Conservation (phyloP, 2,888 invertebrate genomes). For the Ornithoptera alexandrae region DNA sequence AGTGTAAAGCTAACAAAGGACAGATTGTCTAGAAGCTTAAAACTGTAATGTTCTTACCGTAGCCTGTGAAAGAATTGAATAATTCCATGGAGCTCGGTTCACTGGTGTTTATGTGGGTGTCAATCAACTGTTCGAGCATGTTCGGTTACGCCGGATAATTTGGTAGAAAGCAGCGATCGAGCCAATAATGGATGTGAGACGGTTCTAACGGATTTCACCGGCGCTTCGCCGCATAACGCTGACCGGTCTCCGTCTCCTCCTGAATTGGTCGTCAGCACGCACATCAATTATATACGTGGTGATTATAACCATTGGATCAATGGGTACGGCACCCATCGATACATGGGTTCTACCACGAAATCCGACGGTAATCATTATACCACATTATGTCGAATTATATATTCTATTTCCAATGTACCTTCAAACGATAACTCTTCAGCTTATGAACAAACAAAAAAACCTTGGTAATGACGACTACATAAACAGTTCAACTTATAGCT, state of each 20-base stretch:
- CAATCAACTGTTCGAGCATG: conserved; percentile 42
- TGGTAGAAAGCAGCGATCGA: conserved; percentile 51
- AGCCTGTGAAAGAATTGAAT: not conserved
- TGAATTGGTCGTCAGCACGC: conserved; percentile 52
- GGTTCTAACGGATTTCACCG: conserved; percentile 57
- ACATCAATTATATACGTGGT: conserved; percentile 12
- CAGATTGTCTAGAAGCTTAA: too few species aligned
- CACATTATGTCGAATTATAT: too few species aligned
- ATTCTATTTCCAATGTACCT: too few species aligned
- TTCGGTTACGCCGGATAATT: conserved; percentile 41
- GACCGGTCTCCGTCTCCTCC: conserved; percentile 35
- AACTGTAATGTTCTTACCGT: too few species aligned
- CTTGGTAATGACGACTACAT: too few species aligned
- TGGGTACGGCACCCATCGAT: not conserved
- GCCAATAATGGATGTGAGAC: conserved; percentile 44
- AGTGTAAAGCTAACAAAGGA: too few species aligned
- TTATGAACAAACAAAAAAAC: too few species aligned
- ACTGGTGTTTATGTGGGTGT: conserved; percentile 7
- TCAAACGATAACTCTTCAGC: too few species aligned
- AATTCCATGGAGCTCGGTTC: not conserved
- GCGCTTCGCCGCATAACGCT: conserved; percentile 26
- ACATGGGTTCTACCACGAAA: not conserved
- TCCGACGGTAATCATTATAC: too few species aligned
- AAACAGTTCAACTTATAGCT: too few species aligned
- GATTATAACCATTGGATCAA: not conserved